Evolutionary conservation across 2,113 vertebrate genomes (phyloP), one percentile per base, ranked within the genome.

Genomic region (Gavia stellata): DNA sequence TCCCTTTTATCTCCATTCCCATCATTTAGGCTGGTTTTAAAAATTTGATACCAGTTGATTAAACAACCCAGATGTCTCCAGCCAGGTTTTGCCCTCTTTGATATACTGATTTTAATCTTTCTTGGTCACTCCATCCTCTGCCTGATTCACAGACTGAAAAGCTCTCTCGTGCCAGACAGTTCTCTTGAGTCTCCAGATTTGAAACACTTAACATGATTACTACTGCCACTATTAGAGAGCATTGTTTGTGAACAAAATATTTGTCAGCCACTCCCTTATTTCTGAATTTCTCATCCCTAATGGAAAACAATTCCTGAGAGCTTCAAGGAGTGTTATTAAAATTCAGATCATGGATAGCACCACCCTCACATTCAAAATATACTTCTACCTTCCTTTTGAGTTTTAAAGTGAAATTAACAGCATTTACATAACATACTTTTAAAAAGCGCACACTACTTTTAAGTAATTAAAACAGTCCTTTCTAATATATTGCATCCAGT

Each of bases 151-250:
- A 66, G 53, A 38, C 38, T 73, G 81, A 88, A 96, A 92, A 82
- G 42, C 79, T 56, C 45, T 53, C 70, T 77, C 3, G 1, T 82
- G 58, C 77, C 65, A 86, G 17, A 47, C 29, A 58, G 70, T 77
- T 44, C 87, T 96, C 74, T 66, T 10, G 66, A 90, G 84, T 52
- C 44, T 85, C 74, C 5, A 45, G 78, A 94, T 94, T 93, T 92
- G 95, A 96, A 97, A 95, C 93, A 86, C 94, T 94, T 95, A 94
- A 96, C 3, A 0, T 92, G 87, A 96, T 95, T 95, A 95, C 67
- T 73, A 70, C 78, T 86, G 71, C n/a, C 45, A 49, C 42, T 90
- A 50, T 80, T 93, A 94, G 70, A 90, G 19, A 65, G 50, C n/a
- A 92, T 90, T 95, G 50, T 96, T 96, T 96, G 67, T 77, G 90